Evolutionary conservation across 2,888 invertebrate genomes (phyloP).

Genomic region (Cyrtodaria siliqua): DNA sequence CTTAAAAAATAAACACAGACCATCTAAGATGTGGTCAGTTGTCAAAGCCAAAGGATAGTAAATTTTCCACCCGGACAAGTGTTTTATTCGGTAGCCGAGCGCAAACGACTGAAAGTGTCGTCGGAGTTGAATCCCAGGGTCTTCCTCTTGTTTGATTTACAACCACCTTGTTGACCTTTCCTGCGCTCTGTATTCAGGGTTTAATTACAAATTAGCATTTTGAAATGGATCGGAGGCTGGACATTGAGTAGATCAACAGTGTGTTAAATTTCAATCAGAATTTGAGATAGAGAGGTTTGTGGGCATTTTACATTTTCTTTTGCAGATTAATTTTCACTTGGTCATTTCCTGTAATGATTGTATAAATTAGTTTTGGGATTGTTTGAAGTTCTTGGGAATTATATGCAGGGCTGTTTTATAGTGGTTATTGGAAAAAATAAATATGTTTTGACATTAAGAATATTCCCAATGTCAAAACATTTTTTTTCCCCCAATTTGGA

Average conservation of each 20-base stretch:
- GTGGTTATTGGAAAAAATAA: too few relatives aligned
- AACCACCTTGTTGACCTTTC: constrained; percentile 32
- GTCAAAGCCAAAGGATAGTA: constrained; percentile 33
- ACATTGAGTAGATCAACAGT: constrained; percentile 30
- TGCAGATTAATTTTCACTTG: constrained; percentile 22
- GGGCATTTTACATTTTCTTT: constrained; percentile 3
- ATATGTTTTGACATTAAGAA: too few relatives aligned
- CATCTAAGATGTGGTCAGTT: background rate
- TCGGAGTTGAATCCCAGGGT: background rate
- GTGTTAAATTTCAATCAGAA: constrained; percentile 38
- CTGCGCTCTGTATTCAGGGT: constrained; percentile 9
- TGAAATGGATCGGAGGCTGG: constrained; percentile 13
- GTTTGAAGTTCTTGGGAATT: too few relatives aligned
- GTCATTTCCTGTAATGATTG: constrained; percentile 5
- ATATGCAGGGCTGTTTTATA: too few relatives aligned
- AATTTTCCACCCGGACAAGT: constrained; percentile 36
- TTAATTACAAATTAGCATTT: constrained; percentile 48
- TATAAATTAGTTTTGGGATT: too few relatives aligned
- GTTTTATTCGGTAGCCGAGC: constrained; percentile 15
- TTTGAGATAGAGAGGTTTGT: background rate
- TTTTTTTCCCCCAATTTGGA: too few relatives aligned
- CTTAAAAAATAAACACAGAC: constrained; percentile 1
- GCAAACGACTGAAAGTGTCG: constrained; percentile 1
- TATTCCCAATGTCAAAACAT: too few relatives aligned
- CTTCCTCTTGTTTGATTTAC: constrained; percentile 47